Evolutionary conservation across 2,797 vertebrate species (phyloP).

Genomic region (Telmatherina bonti): DNA sequence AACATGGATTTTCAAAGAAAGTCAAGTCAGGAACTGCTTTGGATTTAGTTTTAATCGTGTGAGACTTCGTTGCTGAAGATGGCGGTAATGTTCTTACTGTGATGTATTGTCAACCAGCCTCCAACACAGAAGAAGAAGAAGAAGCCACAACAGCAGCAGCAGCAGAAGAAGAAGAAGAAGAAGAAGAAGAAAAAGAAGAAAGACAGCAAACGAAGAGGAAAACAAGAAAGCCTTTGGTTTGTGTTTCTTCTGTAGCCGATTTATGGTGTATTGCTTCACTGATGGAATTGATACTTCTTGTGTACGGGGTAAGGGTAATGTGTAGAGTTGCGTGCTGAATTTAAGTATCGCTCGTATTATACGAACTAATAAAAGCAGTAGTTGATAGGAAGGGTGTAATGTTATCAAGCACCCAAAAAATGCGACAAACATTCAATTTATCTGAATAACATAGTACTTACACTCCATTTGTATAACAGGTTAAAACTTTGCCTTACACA

Average conservation of each 20-base stretch:
- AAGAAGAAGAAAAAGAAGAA: background rate
- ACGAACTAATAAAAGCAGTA: no score
- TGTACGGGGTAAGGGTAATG: slow-evolving; percentile 16
- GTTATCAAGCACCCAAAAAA: background rate
- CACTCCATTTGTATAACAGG: background rate
- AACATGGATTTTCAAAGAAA: background rate
- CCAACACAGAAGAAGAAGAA: slow-evolving; percentile 15
- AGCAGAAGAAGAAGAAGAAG: background rate
- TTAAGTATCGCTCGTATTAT: rapidly evolving
- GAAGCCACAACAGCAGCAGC: no score
- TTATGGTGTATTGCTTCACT: background rate
- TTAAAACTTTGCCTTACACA: no score
- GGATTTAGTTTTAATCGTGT: background rate
- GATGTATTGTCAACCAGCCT: background rate
- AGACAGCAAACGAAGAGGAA: background rate
- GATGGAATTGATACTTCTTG: background rate
- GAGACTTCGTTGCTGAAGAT: slow-evolving; percentile 4
- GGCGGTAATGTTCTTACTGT: background rate
- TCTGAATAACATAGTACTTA: background rate
- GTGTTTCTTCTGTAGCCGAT: background rate
- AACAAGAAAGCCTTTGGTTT: no score
- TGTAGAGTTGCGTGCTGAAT: background rate
- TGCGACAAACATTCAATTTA: background rate
- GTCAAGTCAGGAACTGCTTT: background rate
- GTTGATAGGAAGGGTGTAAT: background rate